phyloP scores from a whole-genome alignment of 2,113 vertebrate species.

The Strix uralensis region DNA sequence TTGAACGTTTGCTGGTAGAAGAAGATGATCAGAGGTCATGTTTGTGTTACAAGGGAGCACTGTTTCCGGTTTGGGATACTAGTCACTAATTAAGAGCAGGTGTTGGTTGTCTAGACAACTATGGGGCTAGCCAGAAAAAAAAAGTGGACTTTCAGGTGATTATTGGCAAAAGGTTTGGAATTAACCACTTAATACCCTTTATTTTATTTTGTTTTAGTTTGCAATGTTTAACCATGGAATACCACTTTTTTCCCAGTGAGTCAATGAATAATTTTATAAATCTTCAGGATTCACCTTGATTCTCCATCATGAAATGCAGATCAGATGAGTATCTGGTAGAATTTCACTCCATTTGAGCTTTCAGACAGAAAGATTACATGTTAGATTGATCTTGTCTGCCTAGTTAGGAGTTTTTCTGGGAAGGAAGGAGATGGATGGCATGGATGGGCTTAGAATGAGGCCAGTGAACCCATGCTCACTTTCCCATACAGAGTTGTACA shows the following conservation, averaged over 20 bases:
- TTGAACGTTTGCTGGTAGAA: background rate
- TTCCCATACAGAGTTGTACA: background rate
- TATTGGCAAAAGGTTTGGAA: background rate
- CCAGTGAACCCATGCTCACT: background rate
- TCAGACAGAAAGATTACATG: background rate
- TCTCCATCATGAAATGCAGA: background rate
- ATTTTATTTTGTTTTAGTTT: background rate
- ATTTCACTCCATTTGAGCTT: background rate
- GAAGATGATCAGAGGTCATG: background rate
- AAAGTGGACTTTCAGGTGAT: background rate
- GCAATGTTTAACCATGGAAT: background rate
- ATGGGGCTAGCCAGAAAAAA: background rate
- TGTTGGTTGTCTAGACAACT: slow-evolving; percentile 9
- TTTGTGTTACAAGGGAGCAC: background rate
- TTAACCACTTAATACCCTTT: background rate
- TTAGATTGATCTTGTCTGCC: background rate
- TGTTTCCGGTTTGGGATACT: background rate
- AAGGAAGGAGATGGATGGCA: background rate
- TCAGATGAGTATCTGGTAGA: background rate
- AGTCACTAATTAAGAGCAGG: slow-evolving; percentile 15
- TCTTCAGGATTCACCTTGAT: background rate
- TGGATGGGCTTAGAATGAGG: background rate
- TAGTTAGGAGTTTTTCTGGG: background rate
- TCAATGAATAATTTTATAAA: background rate
- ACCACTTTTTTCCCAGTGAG: background rate